Conservation (phyloP, 1,140 invertebrate species). For the Drosophila grimshawi region DNA sequence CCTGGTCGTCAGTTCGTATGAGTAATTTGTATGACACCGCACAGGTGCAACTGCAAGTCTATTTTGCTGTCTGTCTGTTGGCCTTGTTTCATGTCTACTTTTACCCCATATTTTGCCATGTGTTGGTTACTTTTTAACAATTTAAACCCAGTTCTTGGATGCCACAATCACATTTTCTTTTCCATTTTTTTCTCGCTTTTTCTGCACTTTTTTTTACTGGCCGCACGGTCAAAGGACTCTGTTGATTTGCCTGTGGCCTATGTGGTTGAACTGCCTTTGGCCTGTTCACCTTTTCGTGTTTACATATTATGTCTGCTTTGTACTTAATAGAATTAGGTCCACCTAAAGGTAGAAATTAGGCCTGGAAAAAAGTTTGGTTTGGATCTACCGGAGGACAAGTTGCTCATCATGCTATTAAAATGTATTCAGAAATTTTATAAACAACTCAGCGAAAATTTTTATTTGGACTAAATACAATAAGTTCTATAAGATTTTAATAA, state of each 20-base stretch:
- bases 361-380: constrained; percentile 6
- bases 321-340: constrained; percentile 59
- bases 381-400: not conserved
- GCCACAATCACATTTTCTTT: not conserved
- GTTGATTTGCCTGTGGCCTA: constrained; percentile 28
- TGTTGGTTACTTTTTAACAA: not conserved
- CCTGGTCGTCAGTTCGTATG: constrained; percentile 63
- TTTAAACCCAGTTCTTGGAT: not conserved
- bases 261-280: constrained; percentile 5
- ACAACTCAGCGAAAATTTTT: too few relatives aligned
- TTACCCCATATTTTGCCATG: not conserved
- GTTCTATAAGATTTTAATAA: too few relatives aligned
- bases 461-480: too few relatives aligned
- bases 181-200: constrained; percentile 6
- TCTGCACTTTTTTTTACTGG: not conserved
- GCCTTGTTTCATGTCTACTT: constrained; percentile 2
- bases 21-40: constrained; percentile 71
- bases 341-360: constrained; percentile 54
- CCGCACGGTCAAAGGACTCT: not conserved
- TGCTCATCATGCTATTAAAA: constrained; percentile 3
- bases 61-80: constrained; percentile 27
- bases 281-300: constrained; percentile 10
- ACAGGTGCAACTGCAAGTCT: constrained; percentile 23
- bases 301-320: constrained; percentile 4
- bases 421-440: constrained; percentile 4